Base-by-base conservation (phyloP, 2,797 vertebrate species). In the Acrocephalus scirpaceus region DNA sequence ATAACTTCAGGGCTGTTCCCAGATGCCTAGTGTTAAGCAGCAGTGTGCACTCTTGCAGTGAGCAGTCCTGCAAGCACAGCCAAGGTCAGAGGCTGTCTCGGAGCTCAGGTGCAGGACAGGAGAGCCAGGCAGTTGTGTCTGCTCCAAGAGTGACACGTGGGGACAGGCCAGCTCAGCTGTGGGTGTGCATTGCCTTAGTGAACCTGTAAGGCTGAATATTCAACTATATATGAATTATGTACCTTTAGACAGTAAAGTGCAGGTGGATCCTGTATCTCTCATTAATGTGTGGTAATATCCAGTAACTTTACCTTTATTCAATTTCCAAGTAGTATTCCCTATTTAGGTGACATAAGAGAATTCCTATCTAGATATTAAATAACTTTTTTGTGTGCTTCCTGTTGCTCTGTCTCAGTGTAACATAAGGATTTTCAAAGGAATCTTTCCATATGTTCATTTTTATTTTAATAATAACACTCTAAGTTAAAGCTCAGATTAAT, bases 41-140 rank as follows among this genome's bases (percentile, higher is more conserved):
- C 16, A 20, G 56, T 3, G 54, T 20, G 45, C 78, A 4, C 5
- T 8, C 2, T 0, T 5, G 22, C 45, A 61, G 29, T 16, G 32
- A 5, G 13, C 17, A n/a, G 61, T 15, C 10, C 22, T 45, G 25
- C 40, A 51, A n/a, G 62, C 5, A 0, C 10, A 61, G 47, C 45
- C 23, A 62, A 47, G 60, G 3, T 7, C 56, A 79, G 58, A 21
- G 47, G 53, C 9, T 38, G 32, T 34, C 77, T 57, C 66, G 50
- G 17, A 48, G 26, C n/a, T 78, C 19, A 38, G 25, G 5, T 23
- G 5, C 40, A 60, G 82, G 13, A 51, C 30, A 34, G 11, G 73
- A 2, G 22, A 16, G 10, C 56, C 21, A 4, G 8, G 5, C 27
- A 45, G 11, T 2, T 38, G 18, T 7, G 0, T 10, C 32, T 44